Base-by-base conservation (phyloP, 1,140 invertebrate species). In the Drosophila baimaii region DNA sequence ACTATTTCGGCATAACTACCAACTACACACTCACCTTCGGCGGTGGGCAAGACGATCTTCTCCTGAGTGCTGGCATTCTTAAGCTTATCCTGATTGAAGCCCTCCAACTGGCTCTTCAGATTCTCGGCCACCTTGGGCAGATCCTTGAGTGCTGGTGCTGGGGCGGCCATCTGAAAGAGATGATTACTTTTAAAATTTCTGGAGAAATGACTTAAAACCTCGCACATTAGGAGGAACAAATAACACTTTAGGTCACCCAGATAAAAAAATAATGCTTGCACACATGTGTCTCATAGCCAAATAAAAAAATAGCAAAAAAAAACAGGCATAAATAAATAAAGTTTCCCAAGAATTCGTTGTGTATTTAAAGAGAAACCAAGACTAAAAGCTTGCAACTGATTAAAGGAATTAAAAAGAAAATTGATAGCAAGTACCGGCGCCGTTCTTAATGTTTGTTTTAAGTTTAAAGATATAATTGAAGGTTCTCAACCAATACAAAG, bases 51-150 rank as follows among this genome's bases (percentile, higher is more conserved):
- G 70, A 97, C 94, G 57, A 96, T 96, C 92, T 98, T 98, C 90
- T 98, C 97, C 68, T 96, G 94, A 46, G 97, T 98, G 70, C 95
- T 94, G 8, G 96, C 95, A 79, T 97, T 96, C 91, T 97, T 97
- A 92, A 98, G 94, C 72, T 95, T 95, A 63, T 95, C 95, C 17
- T 95, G 94, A 86, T 97, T 96, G 93, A 98, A 98, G 10, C 95
- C 95, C 92, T 98, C 96, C 77, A 98, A 93, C 93, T 98, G 96
- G 91, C 95, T 96, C 92, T 98, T 98, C 52, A 98, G 93, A 91
- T 97, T 96, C 37, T 94, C 94, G 59, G 96, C 96, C 59, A 98
- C 97, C 94, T 97, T 97, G 64, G 97, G 97, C 56, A 98, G 94
- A 92, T 98, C 96, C 93, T 98, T 97, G 51, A 97, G 94, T 82